Base-by-base conservation (phyloP, 2,797 vertebrate genomes). In the Peromyscus aztecus region DNA sequence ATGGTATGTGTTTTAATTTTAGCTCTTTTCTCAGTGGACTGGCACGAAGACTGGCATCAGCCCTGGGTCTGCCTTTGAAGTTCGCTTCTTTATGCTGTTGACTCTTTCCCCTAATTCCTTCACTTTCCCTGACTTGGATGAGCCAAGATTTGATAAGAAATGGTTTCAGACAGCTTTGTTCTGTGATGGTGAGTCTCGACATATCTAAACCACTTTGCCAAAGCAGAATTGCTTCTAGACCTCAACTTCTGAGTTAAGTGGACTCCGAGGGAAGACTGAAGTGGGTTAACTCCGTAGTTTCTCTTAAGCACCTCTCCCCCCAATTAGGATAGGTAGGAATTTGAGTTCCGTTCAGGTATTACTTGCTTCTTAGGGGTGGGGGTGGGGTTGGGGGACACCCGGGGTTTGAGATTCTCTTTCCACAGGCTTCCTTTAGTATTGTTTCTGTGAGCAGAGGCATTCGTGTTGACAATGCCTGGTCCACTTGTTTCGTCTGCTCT, bases 1-100 rank as follows among this genome's bases (percentile, higher is more conserved):
- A 59, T 90, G 78, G 90, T 83, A 46, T 94, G 19, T 78, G 77
- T 96, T 94, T 85, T 90, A 29, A 69, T 90, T 89, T 90, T 73
- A 95, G 65, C 23, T 76, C 9, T 77, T 91, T n/a, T 75, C 34
- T 80, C 65, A 77, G 59, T 46, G 43, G 16, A 63, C 37, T 46
- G 17, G 43, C 78, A 43, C 40, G 71, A 67, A 40, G 67, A 17
- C n/a, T 89, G 11, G 57, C 57, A 65, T 71, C 31, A 46, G 69
- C 31, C 7, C 27, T 57, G 21, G 55, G 24, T 89, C 27, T 16
- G 14, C 37, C 71, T 84, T 0, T 46, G 71, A 89, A 29, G 34
- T 95, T 94, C 57, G 31, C 57, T 7, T 46, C 77, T 90, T 82
- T 55, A n/a, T 95, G 85, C 90, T 88, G 23, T n/a, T 73, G 14